Conservation (phyloP, 1,140 invertebrate genomes). For the Drosophila takahashii region DNA sequence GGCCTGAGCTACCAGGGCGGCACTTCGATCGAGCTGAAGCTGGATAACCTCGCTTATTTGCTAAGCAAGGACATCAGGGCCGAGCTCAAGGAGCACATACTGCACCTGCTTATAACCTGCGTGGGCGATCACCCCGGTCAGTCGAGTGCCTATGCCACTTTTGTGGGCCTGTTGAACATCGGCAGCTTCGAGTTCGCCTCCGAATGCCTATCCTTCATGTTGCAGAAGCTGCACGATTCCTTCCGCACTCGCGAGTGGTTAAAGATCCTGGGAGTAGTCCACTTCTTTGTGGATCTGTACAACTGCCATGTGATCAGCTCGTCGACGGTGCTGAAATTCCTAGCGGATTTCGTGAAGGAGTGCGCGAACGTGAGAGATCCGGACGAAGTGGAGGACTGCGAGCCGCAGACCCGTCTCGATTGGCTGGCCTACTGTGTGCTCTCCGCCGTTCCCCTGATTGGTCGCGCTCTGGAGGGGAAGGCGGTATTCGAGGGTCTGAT, state of each 20-base stretch:
- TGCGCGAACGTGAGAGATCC: conserved; percentile 90
- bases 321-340: conserved; percentile 93
- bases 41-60: conserved; percentile 37
- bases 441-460: conserved; percentile 96
- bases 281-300: conserved; percentile 97
- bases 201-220: conserved; percentile 97
- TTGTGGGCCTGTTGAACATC: conserved; percentile 97
- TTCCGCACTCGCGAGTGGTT: conserved; percentile 94
- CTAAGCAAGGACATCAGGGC: conserved; percentile 1
- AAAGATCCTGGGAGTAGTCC: conserved; percentile 91
- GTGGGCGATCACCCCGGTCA: conserved; percentile 97
- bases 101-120: conserved; percentile 95
- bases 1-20: conserved; percentile 13
- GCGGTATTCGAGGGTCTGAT: conserved; percentile 95
- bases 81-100: conserved; percentile 88
- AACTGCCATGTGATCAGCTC: conserved; percentile 98
- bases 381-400: conserved; percentile 60
- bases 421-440: conserved; percentile 98
- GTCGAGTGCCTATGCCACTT: conserved; percentile 97
- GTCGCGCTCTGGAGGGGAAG: conserved; percentile 97
- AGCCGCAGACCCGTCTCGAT: conserved; percentile 94
- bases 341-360: conserved; percentile 97
- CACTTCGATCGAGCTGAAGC: conserved; percentile 13
- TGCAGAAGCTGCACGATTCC: conserved; percentile 94
- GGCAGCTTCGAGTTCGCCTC: conserved; percentile 99